Base-by-base conservation (phyloP, 2,888 invertebrate genomes). In the Julus scanicus region DNA sequence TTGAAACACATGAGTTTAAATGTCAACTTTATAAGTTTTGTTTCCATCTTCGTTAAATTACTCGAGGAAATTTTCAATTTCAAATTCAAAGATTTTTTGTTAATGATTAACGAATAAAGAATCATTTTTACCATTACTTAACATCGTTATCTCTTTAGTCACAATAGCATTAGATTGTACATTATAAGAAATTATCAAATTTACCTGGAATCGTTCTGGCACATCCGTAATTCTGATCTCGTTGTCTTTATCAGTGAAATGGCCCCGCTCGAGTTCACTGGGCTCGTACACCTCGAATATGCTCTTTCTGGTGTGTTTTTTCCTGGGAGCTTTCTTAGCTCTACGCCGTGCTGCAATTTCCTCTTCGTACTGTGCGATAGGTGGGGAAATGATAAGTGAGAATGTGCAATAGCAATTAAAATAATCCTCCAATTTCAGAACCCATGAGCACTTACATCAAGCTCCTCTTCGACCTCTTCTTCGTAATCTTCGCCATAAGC, bases 251-350 rank as follows among this genome's bases (percentile, higher is more conserved):
- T 99, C 98, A 0, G 99, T 98, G 91, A 99, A 97, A 91, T 98
- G 98, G 63, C 98, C 98, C 86, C 98, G 94, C 92, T 99, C 99
- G 91, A 99, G 93, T 92, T 99, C 99, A 91, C 97, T 97, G 0
- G 99, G 99, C 92, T 99, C 99, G 91, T 98, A 99, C 89, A 99
- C 96, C 89, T 93, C 92, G 91, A 91, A 92, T 40, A 92, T 92
- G 89, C 91, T 92, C 89, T 91, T 92, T 90, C 92, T 91, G 1
- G 91, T 89, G 40, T 90, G 88, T 87, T 90, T 91, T 90, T 89
- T 91, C 89, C 80, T 91, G 90, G 86, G 86, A 86, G 84, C 90
- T 90, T 89, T 92, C 90, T 89, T 89, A 2, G 57, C 48, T 40
- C 88, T 39, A 1, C 88, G 89, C 40, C 89, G 13, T 91, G 91